Evolutionary conservation across 2,797 vertebrate genomes (phyloP), one percentile per base, ranked within the genome.

Genomic region (Lophius americanus): DNA sequence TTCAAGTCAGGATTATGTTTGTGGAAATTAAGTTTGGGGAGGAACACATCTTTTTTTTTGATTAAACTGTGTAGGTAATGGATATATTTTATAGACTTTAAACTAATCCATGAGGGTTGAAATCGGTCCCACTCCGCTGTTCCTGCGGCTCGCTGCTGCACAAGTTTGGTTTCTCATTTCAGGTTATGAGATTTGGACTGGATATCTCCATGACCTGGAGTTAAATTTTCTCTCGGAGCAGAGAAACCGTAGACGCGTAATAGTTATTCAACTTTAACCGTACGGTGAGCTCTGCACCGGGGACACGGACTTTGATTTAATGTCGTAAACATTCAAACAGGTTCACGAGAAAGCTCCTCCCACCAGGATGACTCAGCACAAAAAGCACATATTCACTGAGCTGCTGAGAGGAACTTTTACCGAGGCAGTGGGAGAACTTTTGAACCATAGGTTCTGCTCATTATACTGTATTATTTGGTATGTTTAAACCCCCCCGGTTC

Each of bases 241-340:
- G 47, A 60, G 55, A 76, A 72, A 53, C 63, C 39, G n/a, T 54
- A 67, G 41, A 58, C 60, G 48, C 39, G 48, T 64, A 74, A 62
- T 75, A 74, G 50, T 64, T 79, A 81, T 87, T 80, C 70, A 83
- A 73, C 51, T 8, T 70, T 49, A 73, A 65, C 48, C 23, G 70
- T 50, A 65, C 42, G 44, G 42, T 44, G 6, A 67, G 32, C 33
- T 65, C 14, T 73, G 48, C 39, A 33, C 53, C 57, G 52, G 60
- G 63, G 69, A 66, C 60, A 57, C 10, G 48, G 58, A 41, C 60
- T 70, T 68, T 78, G 76, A 64, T 62, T 70, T 72, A 64, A 66
- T 57, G 74, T 48, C 62, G 32, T 65, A 58, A 75, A 70, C 63
- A 81, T 68, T 63, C 68, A 56, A 65, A 49, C 61, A 51, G 23